Base-by-base conservation (phyloP, 2,888 invertebrate species). In the Ormyrus rosae region DNA sequence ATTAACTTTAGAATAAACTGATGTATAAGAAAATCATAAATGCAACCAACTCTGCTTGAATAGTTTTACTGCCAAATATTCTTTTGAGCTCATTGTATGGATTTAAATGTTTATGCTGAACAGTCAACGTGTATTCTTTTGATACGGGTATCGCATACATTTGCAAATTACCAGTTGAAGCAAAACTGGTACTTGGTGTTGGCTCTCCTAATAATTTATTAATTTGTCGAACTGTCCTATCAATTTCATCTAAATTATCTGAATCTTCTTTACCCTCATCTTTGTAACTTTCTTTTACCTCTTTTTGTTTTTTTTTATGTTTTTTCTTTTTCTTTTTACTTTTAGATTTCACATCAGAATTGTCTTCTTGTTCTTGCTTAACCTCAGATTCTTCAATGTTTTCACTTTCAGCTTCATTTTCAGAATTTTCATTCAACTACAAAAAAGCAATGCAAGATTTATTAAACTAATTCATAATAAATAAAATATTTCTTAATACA, bases 61-160 rank as follows among this genome's bases (percentile, higher is more conserved):
- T 93, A 74, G 95, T 95, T 90, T 94, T 94, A 34, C 95, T 94
- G 45, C 96, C 96, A 92, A 96, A 96, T 86, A 96, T 96, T 87
- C 94, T 93, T 82, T 95, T 95, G 88, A 96, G 92, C 91, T 96
- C 96, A 91, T 95, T 95, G 83, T 95, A 95, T 10, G 95, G 94
- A 91, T 96, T 96, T 45, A 96, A 91, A 89, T 95, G 93, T 87
- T 95, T 95, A 83, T 93, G 92, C 83, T 95, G 95, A 48, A 96
- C 93, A 70, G 91, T 91, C 9, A 96, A 91, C 55, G 95, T 89
- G 63, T 93, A 91, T 84, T 93, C 92, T 69, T 87, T 89, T 11
- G 84, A 83, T 78, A 79, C 85, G 74, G 81, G 68, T 45, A 74
- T 68, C 1, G 51, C 64, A 72, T 9, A 10, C 68, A 85, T 83